Evolutionary conservation across 2,888 invertebrate genomes (phyloP), one percentile per base, ranked within the genome.

Genomic region (Tuta absoluta): DNA sequence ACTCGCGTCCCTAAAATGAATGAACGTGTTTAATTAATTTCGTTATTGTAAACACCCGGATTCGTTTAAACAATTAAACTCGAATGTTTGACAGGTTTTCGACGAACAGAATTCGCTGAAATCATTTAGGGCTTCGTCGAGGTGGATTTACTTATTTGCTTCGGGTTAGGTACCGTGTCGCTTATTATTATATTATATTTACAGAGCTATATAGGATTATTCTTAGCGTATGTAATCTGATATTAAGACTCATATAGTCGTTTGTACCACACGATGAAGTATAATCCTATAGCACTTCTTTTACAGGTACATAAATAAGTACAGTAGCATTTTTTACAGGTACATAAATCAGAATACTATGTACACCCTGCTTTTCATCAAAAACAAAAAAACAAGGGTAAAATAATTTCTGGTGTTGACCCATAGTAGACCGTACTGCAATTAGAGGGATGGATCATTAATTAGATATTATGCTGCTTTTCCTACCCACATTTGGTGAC

Each of bases 401-500:
- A 33, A 33, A 1, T 33, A n/a, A 33, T 33, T 10, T 10, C 33
- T 33, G 1, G 10, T 8, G 33, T 8, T 33, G 41, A 1, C 2
- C 1, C 41, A 41, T 24, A 8, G 45, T 48, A n/a, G 48, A 61
- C 49, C 61, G 28, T 49, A 61, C 19, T 24, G 45, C 33, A 48
- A 61, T 61, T 61, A 61, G 19, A 17, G 48, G 24, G 14, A 45
- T 21, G 37, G 17, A n/a, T 33, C 61, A 24, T 61, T 49, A 3
- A 24, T 48, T 48, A 14, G 48, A 48, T 56, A 56, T 56, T 45
- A 45, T n/a, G 7, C 1, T n/a, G n/a, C 33, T 14, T 56, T 56
- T 33, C 17, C 33, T 24, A n/a, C 51, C 12, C 51, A 11, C 53
- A 61, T 28, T 28, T 28, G 48, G 48, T 61, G 61, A 49, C 61